Percentiles rank a stretch among this genome's conserved stretches.
These are phyloP conservation scores for Palythoa heliodiscus DNA, from an alignment of 92 coral and sea anemone genomes.

Conservation along the genomic window DNA sequence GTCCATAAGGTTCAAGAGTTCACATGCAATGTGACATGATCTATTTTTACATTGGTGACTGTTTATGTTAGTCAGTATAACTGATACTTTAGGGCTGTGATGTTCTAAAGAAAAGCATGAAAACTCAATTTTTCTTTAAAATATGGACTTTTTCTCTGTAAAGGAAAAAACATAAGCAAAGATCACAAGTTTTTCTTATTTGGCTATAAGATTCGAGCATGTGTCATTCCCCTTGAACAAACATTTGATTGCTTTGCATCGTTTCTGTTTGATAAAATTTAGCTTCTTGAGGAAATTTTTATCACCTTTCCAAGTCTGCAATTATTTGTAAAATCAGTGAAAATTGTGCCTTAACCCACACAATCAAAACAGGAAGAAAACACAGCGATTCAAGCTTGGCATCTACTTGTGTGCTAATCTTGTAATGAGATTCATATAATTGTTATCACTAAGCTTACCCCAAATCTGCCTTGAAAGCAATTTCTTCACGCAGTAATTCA, in stretches of 20 bases:
- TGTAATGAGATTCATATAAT: neutral
- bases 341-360: neutral
- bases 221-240: neutral
- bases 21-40: neutral
- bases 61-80: neutral
- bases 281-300: neutral
- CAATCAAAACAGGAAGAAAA: neutral
- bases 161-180: neutral
- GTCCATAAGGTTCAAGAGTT: too few relatives aligned
- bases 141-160: neutral
- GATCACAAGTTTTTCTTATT: neutral
- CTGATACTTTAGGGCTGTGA: neutral
- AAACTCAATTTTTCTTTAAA: neutral
- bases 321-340: neutral
- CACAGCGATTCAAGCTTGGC: neutral
- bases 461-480: too few relatives aligned
- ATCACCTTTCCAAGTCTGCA: neutral
- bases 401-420: too few relatives aligned
- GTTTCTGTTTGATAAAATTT: neutral
- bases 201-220: constrained; percentile 1
- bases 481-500: too few relatives aligned
- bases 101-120: neutral
- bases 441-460: neutral
- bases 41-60: neutral
- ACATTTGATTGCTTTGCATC: constrained; percentile 1